A percentile compares a stretch with the other conserved stretches of the same genome.
Conservation (phyloP, 2,113 vertebrate genomes). For the Noturus placidus region DNA sequence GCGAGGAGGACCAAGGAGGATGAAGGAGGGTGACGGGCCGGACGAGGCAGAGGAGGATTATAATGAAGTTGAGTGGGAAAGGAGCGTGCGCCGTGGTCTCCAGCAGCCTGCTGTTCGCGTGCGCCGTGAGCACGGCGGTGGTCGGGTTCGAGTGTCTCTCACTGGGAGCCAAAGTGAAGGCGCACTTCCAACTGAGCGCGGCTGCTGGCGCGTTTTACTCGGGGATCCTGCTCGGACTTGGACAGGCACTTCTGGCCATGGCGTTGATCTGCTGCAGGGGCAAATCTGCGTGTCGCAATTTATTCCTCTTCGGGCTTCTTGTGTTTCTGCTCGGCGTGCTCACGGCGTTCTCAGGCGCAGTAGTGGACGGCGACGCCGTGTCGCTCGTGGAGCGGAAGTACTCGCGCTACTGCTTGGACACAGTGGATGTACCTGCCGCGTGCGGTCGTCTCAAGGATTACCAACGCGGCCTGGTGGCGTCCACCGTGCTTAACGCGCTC, state of each 20-base stretch:
- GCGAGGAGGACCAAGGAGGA: slow-evolving; percentile 80
- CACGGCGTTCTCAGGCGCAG: slow-evolving; percentile 91
- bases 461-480: slow-evolving; percentile 85
- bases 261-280: slow-evolving; percentile 83
- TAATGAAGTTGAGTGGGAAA: slow-evolving; percentile 95
- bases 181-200: slow-evolving; percentile 84
- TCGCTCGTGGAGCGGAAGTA: slow-evolving; percentile 90
- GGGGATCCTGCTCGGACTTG: slow-evolving; percentile 83
- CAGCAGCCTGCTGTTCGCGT: slow-evolving; percentile 89
- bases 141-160: slow-evolving; percentile 90
- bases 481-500: slow-evolving; percentile 89
- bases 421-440: slow-evolving; percentile 65
- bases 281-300: slow-evolving; percentile 83
- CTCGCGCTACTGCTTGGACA: slow-evolving; percentile 84
- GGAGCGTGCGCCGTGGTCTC: slow-evolving; percentile 91
- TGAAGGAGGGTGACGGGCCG: slow-evolving; percentile 78
- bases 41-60: slow-evolving; percentile 83
- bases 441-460: slow-evolving; percentile 88
- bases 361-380: slow-evolving; percentile 93
- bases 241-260: slow-evolving; percentile 82
- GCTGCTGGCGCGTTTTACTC: slow-evolving; percentile 92
- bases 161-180: slow-evolving; percentile 84
- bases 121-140: slow-evolving; percentile 88
- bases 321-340: slow-evolving; percentile 90
- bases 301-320: slow-evolving; percentile 86